Conservation (phyloP, 2,888 invertebrate genomes). For the Tetheella fluctuosa region DNA sequence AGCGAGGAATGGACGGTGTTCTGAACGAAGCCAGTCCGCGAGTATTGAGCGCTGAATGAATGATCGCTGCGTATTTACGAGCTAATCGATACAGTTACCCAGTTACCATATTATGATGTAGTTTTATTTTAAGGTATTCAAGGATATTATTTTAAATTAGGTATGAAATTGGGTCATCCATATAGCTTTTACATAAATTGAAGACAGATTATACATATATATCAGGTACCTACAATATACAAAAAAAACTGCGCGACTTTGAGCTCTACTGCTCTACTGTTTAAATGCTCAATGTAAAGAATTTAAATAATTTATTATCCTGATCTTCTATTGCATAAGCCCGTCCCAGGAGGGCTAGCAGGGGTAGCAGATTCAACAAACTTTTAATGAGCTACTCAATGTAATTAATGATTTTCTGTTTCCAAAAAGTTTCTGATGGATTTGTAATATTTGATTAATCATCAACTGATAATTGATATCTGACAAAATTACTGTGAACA, state of each 20-base stretch:
- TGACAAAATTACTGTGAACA: neutral
- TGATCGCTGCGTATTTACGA: conserved; percentile 52
- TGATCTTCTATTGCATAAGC: neutral
- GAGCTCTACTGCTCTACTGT: too few relatives aligned
- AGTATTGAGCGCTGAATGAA: conserved; percentile 41
- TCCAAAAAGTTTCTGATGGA: conserved; percentile 1
- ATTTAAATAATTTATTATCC: too few relatives aligned
- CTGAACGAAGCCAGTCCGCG: conserved; percentile 33
- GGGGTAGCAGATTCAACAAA: neutral
- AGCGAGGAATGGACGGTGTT: conserved; percentile 22
- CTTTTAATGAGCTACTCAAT: neutral
- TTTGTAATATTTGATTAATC: conserved; percentile 2
- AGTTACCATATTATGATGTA: too few relatives aligned
- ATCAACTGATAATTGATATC: neutral
- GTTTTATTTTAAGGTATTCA: too few relatives aligned
- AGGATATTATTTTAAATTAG: too few relatives aligned
- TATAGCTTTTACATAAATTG: too few relatives aligned
- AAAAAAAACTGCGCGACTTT: too few relatives aligned
- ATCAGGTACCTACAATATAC: too few relatives aligned
- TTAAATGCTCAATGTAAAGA: too few relatives aligned
- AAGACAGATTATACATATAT: too few relatives aligned
- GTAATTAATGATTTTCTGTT: neutral
- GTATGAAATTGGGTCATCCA: too few relatives aligned
- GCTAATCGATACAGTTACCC: conserved; percentile 12
- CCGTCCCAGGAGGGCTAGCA: neutral